A percentile compares a stretch with the other conserved stretches of the same genome.
phyloP scores from a whole-genome alignment of 1,140 invertebrate species.

The Penaeus japonicus region DNA sequence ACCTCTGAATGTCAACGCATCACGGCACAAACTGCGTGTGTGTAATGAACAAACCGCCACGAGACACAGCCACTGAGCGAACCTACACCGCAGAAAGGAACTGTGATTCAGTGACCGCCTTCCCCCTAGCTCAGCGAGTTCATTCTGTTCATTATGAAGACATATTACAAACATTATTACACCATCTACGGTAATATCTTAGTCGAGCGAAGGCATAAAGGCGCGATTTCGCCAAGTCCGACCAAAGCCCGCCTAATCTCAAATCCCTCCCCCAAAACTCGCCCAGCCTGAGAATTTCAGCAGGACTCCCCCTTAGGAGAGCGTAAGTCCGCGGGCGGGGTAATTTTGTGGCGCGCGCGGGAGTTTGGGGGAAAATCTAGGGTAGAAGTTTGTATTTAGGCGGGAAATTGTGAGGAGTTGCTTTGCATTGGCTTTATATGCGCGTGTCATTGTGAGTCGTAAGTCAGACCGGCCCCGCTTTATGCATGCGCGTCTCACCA shows the following conservation, averaged over 20 bases:
- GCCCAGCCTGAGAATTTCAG: slow-evolving; percentile 47
- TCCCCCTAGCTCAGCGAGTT: background rate
- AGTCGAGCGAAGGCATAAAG: slow-evolving; percentile 46
- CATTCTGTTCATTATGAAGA: slow-evolving; percentile 29
- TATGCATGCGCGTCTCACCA: too few relatives aligned
- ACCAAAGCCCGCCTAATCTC: slow-evolving; percentile 36
- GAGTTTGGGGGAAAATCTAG: slow-evolving; percentile 7
- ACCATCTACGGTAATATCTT: slow-evolving; percentile 50
- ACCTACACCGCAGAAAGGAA: too few relatives aligned
- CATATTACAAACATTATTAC: slow-evolving; percentile 52
- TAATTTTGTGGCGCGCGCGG: slow-evolving; percentile 44
- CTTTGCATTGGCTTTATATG: too few relatives aligned
- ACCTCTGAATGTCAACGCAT: too few relatives aligned
- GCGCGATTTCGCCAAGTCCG: slow-evolving; percentile 48
- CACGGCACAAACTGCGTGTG: too few relatives aligned
- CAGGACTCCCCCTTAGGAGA: slow-evolving; percentile 35
- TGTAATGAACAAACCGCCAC: too few relatives aligned
- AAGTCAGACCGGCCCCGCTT: too few relatives aligned
- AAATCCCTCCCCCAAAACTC: slow-evolving; percentile 18
- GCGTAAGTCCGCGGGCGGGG: slow-evolving; percentile 27
- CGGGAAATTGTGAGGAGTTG: background rate
- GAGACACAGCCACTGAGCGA: too few relatives aligned
- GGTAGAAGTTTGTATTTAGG: background rate
- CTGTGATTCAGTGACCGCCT: background rate
- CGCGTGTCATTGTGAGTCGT: too few relatives aligned